Evolutionary conservation across 2,113 vertebrate genomes (phyloP).

Genomic region (Albula goreensis): DNA sequence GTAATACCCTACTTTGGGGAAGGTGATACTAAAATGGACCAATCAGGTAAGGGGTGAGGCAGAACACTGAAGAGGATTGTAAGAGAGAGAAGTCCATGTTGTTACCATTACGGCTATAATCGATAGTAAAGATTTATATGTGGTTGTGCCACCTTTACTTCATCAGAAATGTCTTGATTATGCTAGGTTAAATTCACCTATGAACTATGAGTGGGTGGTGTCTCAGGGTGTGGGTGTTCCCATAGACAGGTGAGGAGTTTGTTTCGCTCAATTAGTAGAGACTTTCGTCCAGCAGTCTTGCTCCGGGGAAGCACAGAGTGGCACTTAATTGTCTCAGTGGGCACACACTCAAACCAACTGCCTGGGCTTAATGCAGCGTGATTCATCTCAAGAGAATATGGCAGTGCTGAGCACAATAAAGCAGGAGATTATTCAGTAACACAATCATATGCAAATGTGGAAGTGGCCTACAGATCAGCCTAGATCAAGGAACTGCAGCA

Average conservation of each 20-base stretch:
- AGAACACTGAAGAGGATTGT: no score
- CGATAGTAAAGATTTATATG: no score
- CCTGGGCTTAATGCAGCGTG: neutral
- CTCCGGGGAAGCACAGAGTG: neutral
- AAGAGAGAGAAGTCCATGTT: no score
- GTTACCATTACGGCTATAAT: no score
- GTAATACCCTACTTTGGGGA: neutral
- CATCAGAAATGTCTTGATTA: no score
- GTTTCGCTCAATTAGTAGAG: neutral
- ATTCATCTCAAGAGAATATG: neutral
- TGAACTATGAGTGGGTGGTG: no score
- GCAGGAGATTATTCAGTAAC: neutral
- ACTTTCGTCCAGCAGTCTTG: neutral
- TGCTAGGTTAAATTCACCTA: no score
- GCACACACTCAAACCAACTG: neutral
- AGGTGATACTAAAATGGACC: no score
- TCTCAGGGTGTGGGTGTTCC: no score
- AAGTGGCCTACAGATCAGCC: neutral
- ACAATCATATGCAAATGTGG: neutral
- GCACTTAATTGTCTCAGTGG: neutral
- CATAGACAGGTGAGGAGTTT: neutral
- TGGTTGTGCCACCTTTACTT: no score
- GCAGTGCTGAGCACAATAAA: neutral
- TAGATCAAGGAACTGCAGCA: neutral
- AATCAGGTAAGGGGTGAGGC: no score